These are phyloP conservation scores for Leptopilina boulardi DNA, from an alignment of 1,140 invertebrate species.

Conservation along the genomic window DNA sequence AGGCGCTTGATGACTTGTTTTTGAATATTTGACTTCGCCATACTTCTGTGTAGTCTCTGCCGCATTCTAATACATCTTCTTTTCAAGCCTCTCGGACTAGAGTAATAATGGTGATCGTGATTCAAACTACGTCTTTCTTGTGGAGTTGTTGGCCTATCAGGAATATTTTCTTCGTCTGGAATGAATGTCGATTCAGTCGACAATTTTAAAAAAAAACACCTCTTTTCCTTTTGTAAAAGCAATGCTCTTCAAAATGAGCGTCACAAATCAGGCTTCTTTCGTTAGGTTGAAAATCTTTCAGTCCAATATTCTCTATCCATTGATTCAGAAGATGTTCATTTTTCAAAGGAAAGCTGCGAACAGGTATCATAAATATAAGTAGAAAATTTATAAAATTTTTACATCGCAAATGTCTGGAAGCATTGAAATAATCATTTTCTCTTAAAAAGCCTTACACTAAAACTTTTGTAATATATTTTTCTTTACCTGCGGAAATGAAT, in stretches of 20 bases:
- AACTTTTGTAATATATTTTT: neutral
- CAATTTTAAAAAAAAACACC: too few species aligned
- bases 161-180: too few species aligned
- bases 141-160: too few species aligned
- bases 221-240: neutral
- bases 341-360: neutral
- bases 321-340: too few species aligned
- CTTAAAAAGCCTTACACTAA: neutral
- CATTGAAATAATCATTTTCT: neutral
- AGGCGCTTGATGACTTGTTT: conserved; percentile 25
- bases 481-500: neutral
- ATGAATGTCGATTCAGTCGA: too few species aligned
- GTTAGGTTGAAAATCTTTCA: too few species aligned
- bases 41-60: neutral
- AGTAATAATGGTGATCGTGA: neutral
- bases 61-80: neutral
- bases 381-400: neutral
- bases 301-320: too few species aligned
- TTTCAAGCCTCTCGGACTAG: neutral
- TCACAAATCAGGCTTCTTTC: too few species aligned
- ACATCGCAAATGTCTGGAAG: neutral
- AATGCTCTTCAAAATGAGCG: neutral
- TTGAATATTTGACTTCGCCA: neutral
- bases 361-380: neutral
- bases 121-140: too few species aligned